Base-by-base conservation (phyloP, 2,797 vertebrate genomes). In the Sebastes diaconus region DNA sequence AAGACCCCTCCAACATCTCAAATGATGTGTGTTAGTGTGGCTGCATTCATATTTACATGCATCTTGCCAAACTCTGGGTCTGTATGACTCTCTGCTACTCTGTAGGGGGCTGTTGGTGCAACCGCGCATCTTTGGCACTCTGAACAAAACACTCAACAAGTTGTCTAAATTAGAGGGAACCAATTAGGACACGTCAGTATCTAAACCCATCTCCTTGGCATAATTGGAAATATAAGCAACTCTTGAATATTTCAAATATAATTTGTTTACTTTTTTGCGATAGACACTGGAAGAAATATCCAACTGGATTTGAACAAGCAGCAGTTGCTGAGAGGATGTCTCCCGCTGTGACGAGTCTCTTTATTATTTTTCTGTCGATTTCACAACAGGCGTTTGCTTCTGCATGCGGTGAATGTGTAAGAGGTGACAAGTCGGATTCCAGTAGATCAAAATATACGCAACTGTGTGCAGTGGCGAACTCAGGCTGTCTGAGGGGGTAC, bases 171-270 rank as follows among this genome's bases (percentile, higher is more conserved):
- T 64, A 76, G 60, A 84, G 42, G 73, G 65, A 82, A 66, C 81
- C 83, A 80, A 84, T 80, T 84, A 78, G 18, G 57, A 50, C 70
- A 80, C 83, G 75, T 61, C 70, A 74, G 79, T 72, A 81, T 79
- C 46, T 16, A 20, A 76, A 79, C 20, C 54, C 67, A 82, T 82
- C 69, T 84, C 72, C 58, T 32, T 65, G 67, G 78, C 73, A 7
- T 70, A 24, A 72, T 24, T 71, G n/a, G 65, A 68, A 70, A 79
- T 24, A 71, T 25, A 57, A 79, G 63, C 29, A 46, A 46, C 67
- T 81, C 16, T 54, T 52, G 18, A 84, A 80, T 34, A 81, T 50
- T 52, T 22, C 22, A n/a, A 74, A 54, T 55, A 9, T 64, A 66
- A 55, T 70, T 57, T 58, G 27, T 70, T 75, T 64, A 69, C 60